A percentile compares a stretch with the other conserved stretches of the same genome.
Evolutionary conservation across 1,140 invertebrate genomes (phyloP).

Genomic region (Hyphantria cunea): DNA sequence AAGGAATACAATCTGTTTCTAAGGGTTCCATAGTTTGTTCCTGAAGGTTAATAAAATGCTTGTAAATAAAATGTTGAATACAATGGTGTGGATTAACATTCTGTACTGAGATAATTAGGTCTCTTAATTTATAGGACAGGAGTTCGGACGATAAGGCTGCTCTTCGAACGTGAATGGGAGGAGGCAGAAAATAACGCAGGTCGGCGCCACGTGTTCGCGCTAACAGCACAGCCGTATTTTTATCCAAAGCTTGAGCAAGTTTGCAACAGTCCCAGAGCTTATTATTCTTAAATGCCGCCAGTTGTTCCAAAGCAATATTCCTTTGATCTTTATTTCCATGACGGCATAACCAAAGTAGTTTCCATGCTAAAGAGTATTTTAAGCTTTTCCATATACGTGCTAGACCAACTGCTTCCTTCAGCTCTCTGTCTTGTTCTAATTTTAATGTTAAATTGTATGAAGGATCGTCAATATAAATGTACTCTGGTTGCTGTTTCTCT

Average conservation of each 20-base stretch:
- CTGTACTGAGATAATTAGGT: slow-evolving; percentile 82
- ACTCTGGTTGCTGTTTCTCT: slow-evolving; percentile 67
- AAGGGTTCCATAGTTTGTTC: slow-evolving; percentile 79
- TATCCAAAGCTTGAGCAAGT: slow-evolving; percentile 85
- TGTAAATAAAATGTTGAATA: slow-evolving; percentile 85
- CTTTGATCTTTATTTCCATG: slow-evolving; percentile 68
- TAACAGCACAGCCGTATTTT: slow-evolving; percentile 84
- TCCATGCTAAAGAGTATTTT: slow-evolving; percentile 67
- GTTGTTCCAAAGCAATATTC: slow-evolving; percentile 63
- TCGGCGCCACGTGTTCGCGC: slow-evolving; percentile 83
- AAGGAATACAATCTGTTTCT: slow-evolving; percentile 81
- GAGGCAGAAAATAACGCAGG: slow-evolving; percentile 84
- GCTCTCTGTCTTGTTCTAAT: slow-evolving; percentile 49
- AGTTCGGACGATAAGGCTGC: slow-evolving; percentile 72
- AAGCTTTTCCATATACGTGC: slow-evolving; percentile 68
- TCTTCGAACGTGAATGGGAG: slow-evolving; percentile 81
- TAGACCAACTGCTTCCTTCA: slow-evolving; percentile 50
- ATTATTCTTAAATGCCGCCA: slow-evolving; percentile 69
- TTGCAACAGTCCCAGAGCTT: slow-evolving; percentile 84
- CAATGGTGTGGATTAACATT: slow-evolving; percentile 83
- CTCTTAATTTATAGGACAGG: slow-evolving; percentile 81
- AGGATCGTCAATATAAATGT: slow-evolving; percentile 74
- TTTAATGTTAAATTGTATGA: slow-evolving; percentile 54
- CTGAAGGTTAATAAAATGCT: slow-evolving; percentile 84
- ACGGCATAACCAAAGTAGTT: slow-evolving; percentile 68